Conservation (phyloP, 2,888 invertebrate genomes). For the Drosophila kuntzei region DNA sequence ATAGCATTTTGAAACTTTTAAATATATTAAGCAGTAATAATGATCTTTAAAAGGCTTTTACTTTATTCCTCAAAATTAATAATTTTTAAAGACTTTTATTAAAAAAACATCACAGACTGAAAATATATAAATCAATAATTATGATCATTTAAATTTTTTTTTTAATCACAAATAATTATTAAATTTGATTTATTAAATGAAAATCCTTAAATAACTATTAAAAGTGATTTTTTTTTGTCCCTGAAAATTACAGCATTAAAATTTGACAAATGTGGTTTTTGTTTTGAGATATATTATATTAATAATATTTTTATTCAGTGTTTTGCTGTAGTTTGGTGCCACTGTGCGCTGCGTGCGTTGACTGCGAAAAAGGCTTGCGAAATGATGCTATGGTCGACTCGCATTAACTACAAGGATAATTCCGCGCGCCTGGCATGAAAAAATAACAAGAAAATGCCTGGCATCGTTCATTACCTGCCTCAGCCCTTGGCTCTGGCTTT, state of each 20-base stretch:
- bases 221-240: too few relatives aligned
- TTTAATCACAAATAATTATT: too few relatives aligned
- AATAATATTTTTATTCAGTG: neutral
- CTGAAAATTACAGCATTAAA: neutral
- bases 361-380: slow-evolving; percentile 53
- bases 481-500: slow-evolving; percentile 11
- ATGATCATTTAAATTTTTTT: too few relatives aligned
- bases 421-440: slow-evolving; percentile 58
- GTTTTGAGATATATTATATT: neutral
- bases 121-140: too few relatives aligned
- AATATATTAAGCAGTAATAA: too few relatives aligned
- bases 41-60: too few relatives aligned
- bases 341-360: slow-evolving; percentile 61
- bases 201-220: too few relatives aligned
- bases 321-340: slow-evolving; percentile 5
- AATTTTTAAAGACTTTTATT: too few relatives aligned
- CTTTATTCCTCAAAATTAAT: too few relatives aligned
- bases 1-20: too few relatives aligned
- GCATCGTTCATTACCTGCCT: slow-evolving; percentile 73
- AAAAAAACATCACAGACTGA: too few relatives aligned
- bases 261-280: neutral
- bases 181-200: too few relatives aligned
- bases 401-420: slow-evolving; percentile 78
- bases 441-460: slow-evolving; percentile 77
- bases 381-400: slow-evolving; percentile 47